Base-by-base conservation (phyloP, 2,888 invertebrate genomes). In the Stramonita haemastoma region DNA sequence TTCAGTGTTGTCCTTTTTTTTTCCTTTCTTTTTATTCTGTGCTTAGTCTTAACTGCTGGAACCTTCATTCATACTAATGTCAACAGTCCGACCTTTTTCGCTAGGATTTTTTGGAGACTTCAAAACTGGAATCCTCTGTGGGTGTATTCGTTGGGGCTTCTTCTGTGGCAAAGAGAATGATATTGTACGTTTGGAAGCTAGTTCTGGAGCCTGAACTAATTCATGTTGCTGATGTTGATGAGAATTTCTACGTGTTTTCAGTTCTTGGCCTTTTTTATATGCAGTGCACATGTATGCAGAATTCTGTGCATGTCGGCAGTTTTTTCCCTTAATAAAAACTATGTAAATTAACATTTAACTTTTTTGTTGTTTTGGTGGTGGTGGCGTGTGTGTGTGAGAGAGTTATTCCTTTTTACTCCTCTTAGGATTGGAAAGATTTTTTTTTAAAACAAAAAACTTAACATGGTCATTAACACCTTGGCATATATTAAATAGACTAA, bases 231-330 rank as follows among this genome's bases (percentile, higher is more conserved):
- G 19, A 84, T 56, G n/a, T 56, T 32, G 17, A 22, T 60, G 60
- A 57, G 56, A 32, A 36, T 85, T 57, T 32, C 29, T 85, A 17
- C 29, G 19, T 70, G n/a, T 32, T 56, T 36, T 70, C 17, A 60
- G 26, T 66, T 86, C 34, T 70, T 70, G 34, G 86, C 36, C 86
- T 34, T 86, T 86, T 86, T 70, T 70, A 70, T 86, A 86, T 86
- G 86, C 86, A 86, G 86, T 70, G 66, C 36, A 60, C 34, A 36
- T 86, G 86, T 86, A 86, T 86, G 86, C 86, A 86, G 86, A 70
- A 17, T 86, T 86, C 86, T 56, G 86, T 70, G 86, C 86, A 86
- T 86, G 86, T 70, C 86, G 32, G 86, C 86, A 86, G 66, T 86
- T 86, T 86, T 86, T 86, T 36, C 36, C 32, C 36, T 70, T 17